A percentile compares a stretch with the other conserved stretches of the same genome.
These are phyloP conservation scores for Chelon auratus DNA, from an alignment of 2,797 vertebrate species.

Conservation along the genomic window DNA sequence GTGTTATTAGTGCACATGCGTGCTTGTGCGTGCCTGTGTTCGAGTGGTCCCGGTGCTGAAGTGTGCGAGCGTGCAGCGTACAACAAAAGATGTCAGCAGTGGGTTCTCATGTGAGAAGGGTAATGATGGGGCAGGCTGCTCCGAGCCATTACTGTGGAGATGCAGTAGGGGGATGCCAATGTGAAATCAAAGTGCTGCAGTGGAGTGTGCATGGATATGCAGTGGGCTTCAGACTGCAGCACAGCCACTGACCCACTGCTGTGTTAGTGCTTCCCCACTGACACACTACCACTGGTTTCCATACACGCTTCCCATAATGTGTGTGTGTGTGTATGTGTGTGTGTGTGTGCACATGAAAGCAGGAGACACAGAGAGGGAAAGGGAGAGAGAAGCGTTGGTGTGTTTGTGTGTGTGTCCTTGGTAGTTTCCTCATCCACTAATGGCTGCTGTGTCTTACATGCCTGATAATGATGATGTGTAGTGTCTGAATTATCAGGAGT, in stretches of 20 bases:
- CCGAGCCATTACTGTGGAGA: constrained; percentile 64
- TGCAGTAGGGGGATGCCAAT: constrained; percentile 68
- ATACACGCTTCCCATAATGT: constrained; percentile 28
- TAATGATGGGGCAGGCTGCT: constrained; percentile 75
- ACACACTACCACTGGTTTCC: constrained; percentile 72
- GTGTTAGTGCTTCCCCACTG: constrained; percentile 72
- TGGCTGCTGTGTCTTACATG: constrained; percentile 53
- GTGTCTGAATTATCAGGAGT: constrained; percentile 56
- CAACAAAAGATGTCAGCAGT: constrained; percentile 70
- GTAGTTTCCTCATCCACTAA: constrained; percentile 47
- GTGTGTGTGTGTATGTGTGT: constrained; percentile 21
- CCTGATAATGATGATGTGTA: constrained; percentile 53
- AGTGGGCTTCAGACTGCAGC: constrained; percentile 78
- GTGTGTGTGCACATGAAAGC: neutral
- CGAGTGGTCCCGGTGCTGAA: neutral
- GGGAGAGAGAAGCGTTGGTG: neutral
- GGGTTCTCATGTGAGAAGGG: constrained; percentile 79
- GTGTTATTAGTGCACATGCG: constrained; percentile 54
- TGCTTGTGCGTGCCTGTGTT: constrained; percentile 37
- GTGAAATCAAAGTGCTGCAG: constrained; percentile 80
- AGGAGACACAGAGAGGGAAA: neutral
- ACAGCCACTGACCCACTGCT: constrained; percentile 79
- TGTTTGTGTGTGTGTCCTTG: constrained; percentile 41
- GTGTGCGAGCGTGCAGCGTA: constrained; percentile 20
- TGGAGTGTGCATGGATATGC: constrained; percentile 75